phyloP scores from a whole-genome alignment of 2,797 vertebrate genomes.

The Pantherophis vulpinus region DNA sequence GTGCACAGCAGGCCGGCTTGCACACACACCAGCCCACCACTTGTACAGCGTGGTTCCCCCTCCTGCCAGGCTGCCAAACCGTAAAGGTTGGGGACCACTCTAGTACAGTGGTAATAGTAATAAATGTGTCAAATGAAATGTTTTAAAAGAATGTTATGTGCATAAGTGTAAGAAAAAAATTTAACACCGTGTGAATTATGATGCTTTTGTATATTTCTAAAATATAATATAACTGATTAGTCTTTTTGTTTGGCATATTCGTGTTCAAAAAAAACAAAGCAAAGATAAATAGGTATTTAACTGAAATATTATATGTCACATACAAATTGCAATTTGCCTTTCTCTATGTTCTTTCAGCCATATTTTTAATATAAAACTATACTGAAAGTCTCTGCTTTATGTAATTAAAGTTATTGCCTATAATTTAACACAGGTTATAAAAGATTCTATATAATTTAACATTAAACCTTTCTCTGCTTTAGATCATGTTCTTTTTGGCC shows the following conservation, averaged over 20 bases:
- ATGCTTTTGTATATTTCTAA: not conserved
- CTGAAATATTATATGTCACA: not conserved
- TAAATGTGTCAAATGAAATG: not conserved
- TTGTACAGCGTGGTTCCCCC: not conserved
- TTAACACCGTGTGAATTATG: not conserved
- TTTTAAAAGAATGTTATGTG: not conserved
- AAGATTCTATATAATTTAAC: not conserved
- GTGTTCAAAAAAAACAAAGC: not conserved
- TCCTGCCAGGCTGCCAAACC: not conserved
- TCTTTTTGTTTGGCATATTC: not conserved
- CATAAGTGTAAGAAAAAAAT: not conserved
- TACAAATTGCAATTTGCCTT: not conserved
- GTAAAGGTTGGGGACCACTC: not conserved
- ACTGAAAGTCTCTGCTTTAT: not conserved
- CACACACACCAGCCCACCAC: not conserved
- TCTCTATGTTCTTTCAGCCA: not conserved
- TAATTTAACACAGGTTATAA: not conserved
- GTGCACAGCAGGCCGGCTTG: not conserved
- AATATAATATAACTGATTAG: not conserved
- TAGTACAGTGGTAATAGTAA: not conserved
- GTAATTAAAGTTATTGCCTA: too few species aligned
- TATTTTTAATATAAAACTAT: not conserved
- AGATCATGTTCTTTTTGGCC: not conserved
- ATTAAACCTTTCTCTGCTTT: not conserved
- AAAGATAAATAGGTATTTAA: not conserved